Conservation (phyloP, 2,797 vertebrate species). For the Galagoides demidoff region DNA sequence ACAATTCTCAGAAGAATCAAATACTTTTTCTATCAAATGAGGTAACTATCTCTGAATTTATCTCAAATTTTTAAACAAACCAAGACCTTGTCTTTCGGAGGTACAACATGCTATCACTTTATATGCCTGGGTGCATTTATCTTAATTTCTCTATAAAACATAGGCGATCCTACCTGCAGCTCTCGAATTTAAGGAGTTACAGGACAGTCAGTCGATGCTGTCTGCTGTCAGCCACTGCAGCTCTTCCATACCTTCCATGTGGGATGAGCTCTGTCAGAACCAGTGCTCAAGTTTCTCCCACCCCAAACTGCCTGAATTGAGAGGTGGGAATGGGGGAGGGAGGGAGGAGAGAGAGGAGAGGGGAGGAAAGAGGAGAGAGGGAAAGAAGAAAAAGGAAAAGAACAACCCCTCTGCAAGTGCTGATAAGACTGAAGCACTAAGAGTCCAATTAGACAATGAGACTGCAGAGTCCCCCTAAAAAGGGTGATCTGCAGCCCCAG, state of each 20-base stretch:
- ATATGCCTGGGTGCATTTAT: constrained; percentile 40
- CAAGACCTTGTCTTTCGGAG: constrained; percentile 71
- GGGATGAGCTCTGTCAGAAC: constrained; percentile 59
- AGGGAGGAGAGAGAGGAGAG: neutral
- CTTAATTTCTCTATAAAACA: constrained; percentile 70
- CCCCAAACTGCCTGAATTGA: constrained; percentile 57
- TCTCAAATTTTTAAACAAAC: constrained; percentile 64
- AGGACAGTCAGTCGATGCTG: constrained; percentile 55
- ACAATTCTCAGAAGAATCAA: constrained; percentile 70
- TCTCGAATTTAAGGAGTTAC: constrained; percentile 82
- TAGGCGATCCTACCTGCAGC: constrained; percentile 85
- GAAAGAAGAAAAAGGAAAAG: neutral
- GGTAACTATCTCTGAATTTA: constrained; percentile 75
- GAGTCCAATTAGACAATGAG: constrained; percentile 88
- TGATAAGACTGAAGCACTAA: constrained; percentile 85
- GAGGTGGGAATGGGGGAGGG: too few species aligned
- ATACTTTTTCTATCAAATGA: constrained; percentile 70
- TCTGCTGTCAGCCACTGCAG: constrained; percentile 72
- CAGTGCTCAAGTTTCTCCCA: constrained; percentile 80
- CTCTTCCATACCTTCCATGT: constrained; percentile 69
- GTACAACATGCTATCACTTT: constrained; percentile 46
- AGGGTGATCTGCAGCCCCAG: constrained; percentile 76
- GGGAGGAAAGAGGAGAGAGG: neutral
- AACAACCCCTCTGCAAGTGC: constrained; percentile 83
- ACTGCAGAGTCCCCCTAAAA: constrained; percentile 78